Evolutionary conservation across 1,140 invertebrate species (phyloP).

Genomic region (Ostrea denselamellosa): DNA sequence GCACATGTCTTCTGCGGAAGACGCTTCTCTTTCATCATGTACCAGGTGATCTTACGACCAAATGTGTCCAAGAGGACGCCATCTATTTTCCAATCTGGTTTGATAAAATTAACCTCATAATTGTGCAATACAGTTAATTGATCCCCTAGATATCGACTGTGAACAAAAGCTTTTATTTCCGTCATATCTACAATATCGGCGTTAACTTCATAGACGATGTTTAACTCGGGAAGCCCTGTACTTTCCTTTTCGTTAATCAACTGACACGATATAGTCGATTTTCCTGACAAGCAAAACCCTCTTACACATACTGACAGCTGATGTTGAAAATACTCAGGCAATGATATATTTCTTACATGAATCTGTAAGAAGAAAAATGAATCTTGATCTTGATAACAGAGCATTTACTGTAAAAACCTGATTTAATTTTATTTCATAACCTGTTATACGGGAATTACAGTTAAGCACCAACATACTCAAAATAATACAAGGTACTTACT

Average conservation of each 20-base stretch:
- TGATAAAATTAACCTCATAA: slow-evolving; percentile 52
- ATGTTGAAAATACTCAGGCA: not conserved
- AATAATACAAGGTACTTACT: not conserved
- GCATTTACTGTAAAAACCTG: no score
- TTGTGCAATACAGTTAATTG: slow-evolving; percentile 38
- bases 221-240: not conserved
- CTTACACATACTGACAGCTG: slow-evolving; percentile 27
- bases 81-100: slow-evolving; percentile 2
- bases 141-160: slow-evolving; percentile 46
- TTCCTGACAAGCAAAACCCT: slow-evolving; percentile 12
- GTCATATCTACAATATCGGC: not conserved
- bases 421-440: no score
- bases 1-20: not conserved
- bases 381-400: not conserved
- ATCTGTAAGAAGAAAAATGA: not conserved
- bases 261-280: not conserved
- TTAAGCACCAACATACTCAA: no score
- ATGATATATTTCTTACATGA: not conserved
- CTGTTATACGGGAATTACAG: no score
- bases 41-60: slow-evolving; percentile 49
- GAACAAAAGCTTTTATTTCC: slow-evolving; percentile 41
- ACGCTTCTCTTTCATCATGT: slow-evolving; percentile 39
- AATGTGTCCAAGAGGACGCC: slow-evolving; percentile 44
- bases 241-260: slow-evolving; percentile 8
- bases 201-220: slow-evolving; percentile 41